Evolutionary conservation across 2,888 invertebrate genomes (phyloP).

Genomic region (Scaptomyza parva): DNA sequence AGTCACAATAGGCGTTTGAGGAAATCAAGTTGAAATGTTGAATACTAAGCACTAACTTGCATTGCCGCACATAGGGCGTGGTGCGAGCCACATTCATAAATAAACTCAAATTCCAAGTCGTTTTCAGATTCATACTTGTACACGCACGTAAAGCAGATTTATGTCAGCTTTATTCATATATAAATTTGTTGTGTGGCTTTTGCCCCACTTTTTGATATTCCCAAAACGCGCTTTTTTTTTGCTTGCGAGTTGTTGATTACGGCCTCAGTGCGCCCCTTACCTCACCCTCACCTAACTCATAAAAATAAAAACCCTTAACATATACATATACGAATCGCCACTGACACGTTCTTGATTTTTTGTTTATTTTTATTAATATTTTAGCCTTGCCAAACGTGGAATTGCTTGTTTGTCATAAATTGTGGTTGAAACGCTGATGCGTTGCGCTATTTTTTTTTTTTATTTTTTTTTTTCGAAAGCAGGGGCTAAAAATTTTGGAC

Average conservation of each 20-base stretch:
- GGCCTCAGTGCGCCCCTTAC: slow-evolving; percentile 1
- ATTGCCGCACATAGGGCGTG: slow-evolving; percentile 50
- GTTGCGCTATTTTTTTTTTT: slow-evolving; percentile 33
- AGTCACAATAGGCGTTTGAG: neutral
- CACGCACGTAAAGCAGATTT: slow-evolving; percentile 61
- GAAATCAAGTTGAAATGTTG: slow-evolving; percentile 8
- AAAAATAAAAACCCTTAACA: neutral
- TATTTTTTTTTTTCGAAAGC: slow-evolving; percentile 38
- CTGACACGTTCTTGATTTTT: slow-evolving; percentile 29
- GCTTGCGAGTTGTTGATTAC: slow-evolving; percentile 18
- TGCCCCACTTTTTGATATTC: slow-evolving; percentile 17
- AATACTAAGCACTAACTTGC: neutral
- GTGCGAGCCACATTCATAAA: slow-evolving; percentile 46
- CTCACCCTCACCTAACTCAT: neutral
- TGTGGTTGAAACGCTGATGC: slow-evolving; percentile 42
- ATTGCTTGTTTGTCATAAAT: slow-evolving; percentile 46
- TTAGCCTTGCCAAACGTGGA: slow-evolving; percentile 19
- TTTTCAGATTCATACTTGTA: slow-evolving; percentile 53
- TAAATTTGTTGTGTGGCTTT: slow-evolving; percentile 15
- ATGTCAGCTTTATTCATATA: slow-evolving; percentile 31
- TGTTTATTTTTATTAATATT: neutral
- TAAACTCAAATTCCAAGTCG: slow-evolving; percentile 39
- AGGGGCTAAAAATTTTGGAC: slow-evolving; percentile 26
- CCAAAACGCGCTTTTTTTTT: slow-evolving; percentile 10
- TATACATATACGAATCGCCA: neutral